These are phyloP conservation scores for Chaetodon auriga DNA, from an alignment of 2,113 vertebrate genomes.

Conservation along the genomic window DNA sequence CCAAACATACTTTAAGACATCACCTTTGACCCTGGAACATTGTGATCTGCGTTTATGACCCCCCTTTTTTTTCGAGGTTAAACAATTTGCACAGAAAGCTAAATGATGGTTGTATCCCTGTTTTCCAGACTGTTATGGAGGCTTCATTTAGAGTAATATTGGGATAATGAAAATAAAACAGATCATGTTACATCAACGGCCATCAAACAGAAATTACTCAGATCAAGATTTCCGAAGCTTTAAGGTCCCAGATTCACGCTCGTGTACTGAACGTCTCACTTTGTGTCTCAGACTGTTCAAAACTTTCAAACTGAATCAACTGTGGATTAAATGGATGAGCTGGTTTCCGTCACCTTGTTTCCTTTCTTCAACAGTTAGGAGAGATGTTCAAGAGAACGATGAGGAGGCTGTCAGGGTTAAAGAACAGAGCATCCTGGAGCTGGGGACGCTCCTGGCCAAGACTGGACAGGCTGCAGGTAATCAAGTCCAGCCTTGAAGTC, in stretches of 20 bases:
- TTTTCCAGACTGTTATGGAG: too few species aligned
- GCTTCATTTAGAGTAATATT: background rate
- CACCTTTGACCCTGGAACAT: background rate
- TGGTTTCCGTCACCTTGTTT: background rate
- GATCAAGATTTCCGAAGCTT: background rate
- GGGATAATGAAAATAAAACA: background rate
- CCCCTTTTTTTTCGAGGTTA: too few species aligned
- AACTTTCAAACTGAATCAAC: background rate
- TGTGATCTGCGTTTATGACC: background rate
- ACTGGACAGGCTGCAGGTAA: slow-evolving; percentile 98
- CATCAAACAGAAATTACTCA: background rate
- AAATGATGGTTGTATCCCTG: too few species aligned
- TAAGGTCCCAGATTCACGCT: background rate
- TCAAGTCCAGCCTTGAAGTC: background rate
- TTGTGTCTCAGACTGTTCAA: background rate
- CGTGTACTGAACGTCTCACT: background rate
- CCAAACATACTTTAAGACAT: background rate
- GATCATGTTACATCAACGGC: background rate
- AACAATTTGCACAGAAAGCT: background rate
- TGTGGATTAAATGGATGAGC: background rate
- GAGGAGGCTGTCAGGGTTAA: slow-evolving; percentile 98
- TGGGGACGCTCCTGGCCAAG: slow-evolving; percentile 95
- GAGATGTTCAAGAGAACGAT: slow-evolving; percentile 97
- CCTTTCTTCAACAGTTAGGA: slow-evolving; percentile 88
- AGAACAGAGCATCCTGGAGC: slow-evolving; percentile 98